Base-by-base conservation (phyloP, 2,888 invertebrate species). In the Caenorhabditis plicata region DNA sequence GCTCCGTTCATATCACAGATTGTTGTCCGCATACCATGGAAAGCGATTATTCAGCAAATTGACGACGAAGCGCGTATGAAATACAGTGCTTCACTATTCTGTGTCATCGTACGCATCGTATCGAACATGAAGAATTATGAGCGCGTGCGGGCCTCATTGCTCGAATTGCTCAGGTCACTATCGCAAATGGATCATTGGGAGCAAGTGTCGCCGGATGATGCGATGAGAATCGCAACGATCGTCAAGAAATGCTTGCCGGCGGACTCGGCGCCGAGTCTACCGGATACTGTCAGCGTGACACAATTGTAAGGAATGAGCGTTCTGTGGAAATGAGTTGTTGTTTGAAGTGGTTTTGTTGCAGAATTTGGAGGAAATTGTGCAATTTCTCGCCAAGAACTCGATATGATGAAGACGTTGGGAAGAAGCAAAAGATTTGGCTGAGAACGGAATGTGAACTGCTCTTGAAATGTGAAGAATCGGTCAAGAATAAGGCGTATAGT, bases 1-100 rank as follows among this genome's bases (percentile, higher is more conserved):
- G 64, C 64, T 3, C 70, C 74, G 1, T 64, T 77, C 25, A 50
- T 78, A 13, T 55, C 71, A 3, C 75, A 78, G 40, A 64, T 78
- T 17, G 50, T 74, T 4, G 77, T 75, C 17, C 55, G 78, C 3
- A 56, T 78, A 33, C 69, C 71, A 15, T 78, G 78, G 78, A 51
- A 38, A 19, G 45, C 27, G 2, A 55, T 57, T 32, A 38, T 57
- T 9, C 43, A 45, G 26, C 38, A 50, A 19, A 71, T 72, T 45
- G 70, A 69, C 7, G 60, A 65, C 11, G 73, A 75, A n/a, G 68
- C 67, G 22, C 57, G 64, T 17, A 63, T 68, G 13, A 53, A 63
- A 8, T 78, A 78, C 47, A 52, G 75, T 29, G 66, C 76, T 1
- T 52, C 70, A 11, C 48, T 74, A 13, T 58, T 72, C 35, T 65